Base-by-base conservation (phyloP, 2,797 vertebrate genomes). In the Otolemur crassicaudatus region DNA sequence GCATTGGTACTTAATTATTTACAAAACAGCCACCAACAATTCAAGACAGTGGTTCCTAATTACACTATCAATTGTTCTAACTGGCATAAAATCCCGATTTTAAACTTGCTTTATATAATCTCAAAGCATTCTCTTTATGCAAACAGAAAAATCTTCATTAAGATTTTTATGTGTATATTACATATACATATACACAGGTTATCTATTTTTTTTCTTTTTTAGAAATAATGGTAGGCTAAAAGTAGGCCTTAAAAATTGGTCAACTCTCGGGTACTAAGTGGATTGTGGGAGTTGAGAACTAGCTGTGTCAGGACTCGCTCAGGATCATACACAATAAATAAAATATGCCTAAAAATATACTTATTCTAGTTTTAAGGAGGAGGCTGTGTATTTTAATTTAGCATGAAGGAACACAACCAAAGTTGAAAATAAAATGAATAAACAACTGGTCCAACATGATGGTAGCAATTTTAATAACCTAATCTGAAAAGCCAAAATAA, bases 401-500 rank as follows among this genome's bases (percentile, higher is more conserved):
- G 23, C 31, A 77, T 76, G 22, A 96, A 92, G 34, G 31, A 95
- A 93, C 46, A 92, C 1, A 76, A 72, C 20, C 80, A 95, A 40
- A 20, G 65, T 53, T 53, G 79, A 92, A 79, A 90, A 60, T 56
- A 20, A 69, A 95, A 83, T 12, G 3, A 94, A 77, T 43, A 16
- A 86, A 22, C 37, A 94, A 92, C 12, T 34, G 34, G 22, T 29
- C 12, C n/a, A 93, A 67, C 7, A 81, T 0, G 14, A 37, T 29
- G 56, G 27, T 16, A 29, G 14, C 63, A 79, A 82, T 93, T 92
- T 79, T 77, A 95, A 85, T 65, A 92, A 83, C 23, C 73, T 31
- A 61, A 72, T 49, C 53, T 65, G 37, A n/a, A 95, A 92, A 91
- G n/a, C 9, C 40, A 90, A 46, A 95, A 94, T 58, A n/a, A 91